Percentiles rank a stretch among this genome's conserved stretches.
These are phyloP conservation scores for Athene noctua DNA, from an alignment of 2,113 vertebrate species.

Conservation along the genomic window DNA sequence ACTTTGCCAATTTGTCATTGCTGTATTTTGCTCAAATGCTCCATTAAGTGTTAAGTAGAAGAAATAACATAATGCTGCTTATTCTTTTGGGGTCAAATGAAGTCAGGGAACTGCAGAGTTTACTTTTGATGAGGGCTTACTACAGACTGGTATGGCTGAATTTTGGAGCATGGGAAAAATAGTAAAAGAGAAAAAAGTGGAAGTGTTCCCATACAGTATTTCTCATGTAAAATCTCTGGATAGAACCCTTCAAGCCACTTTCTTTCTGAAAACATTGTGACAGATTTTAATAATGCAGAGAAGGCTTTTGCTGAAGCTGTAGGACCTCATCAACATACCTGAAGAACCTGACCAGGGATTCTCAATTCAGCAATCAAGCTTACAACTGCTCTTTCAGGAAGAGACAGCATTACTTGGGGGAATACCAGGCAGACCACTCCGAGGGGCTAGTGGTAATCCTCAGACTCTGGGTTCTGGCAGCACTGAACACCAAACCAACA, in stretches of 20 bases:
- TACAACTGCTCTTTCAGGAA: not conserved
- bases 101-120: not conserved
- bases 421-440: not conserved
- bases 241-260: not conserved
- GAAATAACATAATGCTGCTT: not conserved
- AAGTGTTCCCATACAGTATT: not conserved
- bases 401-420: not conserved
- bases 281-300: not conserved
- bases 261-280: not conserved
- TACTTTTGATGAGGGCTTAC: not conserved
- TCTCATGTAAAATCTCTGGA: not conserved
- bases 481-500: not conserved
- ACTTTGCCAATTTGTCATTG: not conserved
- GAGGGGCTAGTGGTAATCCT: not conserved
- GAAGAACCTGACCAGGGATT: not conserved
- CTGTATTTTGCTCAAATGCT: not conserved
- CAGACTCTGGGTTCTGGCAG: not conserved
- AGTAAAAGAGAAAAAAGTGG: not conserved
- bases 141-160: not conserved
- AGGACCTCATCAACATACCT: not conserved
- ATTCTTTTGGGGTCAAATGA: not conserved
- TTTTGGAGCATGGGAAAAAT: not conserved
- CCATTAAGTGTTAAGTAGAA: not conserved
- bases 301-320: not conserved
- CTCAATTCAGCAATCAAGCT: not conserved